Percentiles rank a stretch among this genome's conserved stretches.
Conservation (phyloP, 2,797 vertebrate genomes). For the Melanogrammus aeglefinus region DNA sequence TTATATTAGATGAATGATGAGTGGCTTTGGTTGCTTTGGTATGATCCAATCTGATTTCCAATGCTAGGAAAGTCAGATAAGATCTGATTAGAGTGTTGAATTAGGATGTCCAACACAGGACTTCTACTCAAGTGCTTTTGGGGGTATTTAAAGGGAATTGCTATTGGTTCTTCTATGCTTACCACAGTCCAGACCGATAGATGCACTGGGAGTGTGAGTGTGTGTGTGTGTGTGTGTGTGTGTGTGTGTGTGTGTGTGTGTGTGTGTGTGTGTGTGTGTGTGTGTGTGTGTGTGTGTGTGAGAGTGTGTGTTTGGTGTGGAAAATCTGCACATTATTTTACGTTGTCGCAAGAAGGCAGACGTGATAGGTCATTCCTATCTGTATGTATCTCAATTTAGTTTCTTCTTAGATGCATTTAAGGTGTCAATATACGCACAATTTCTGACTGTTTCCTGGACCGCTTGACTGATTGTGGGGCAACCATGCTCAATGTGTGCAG, state of each 20-base stretch:
- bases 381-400: neutral
- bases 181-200: too few relatives aligned
- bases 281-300: conserved; percentile 10
- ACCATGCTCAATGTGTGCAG: neutral
- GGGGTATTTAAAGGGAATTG: too few relatives aligned
- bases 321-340: too few relatives aligned
- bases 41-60: neutral
- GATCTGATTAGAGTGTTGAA: neutral
- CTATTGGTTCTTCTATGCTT: too few relatives aligned
- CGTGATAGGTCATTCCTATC: neutral
- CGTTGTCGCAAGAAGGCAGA: too few relatives aligned
- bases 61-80: neutral
- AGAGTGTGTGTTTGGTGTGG: neutral
- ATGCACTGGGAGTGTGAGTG: neutral
- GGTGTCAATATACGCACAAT: neutral
- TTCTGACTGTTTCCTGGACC: neutral
- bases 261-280: conserved; percentile 11
- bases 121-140: too few relatives aligned
- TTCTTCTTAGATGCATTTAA: neutral
- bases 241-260: conserved; percentile 11
- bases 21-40: neutral
- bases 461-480: neutral
- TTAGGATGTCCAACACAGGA: too few relatives aligned
- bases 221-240: conserved; percentile 5
- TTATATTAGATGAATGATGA: neutral